A percentile compares a stretch with the other conserved stretches of the same genome.
Evolutionary conservation across 2,113 vertebrate species (phyloP).

Genomic region (Anser brachyrhynchus): DNA sequence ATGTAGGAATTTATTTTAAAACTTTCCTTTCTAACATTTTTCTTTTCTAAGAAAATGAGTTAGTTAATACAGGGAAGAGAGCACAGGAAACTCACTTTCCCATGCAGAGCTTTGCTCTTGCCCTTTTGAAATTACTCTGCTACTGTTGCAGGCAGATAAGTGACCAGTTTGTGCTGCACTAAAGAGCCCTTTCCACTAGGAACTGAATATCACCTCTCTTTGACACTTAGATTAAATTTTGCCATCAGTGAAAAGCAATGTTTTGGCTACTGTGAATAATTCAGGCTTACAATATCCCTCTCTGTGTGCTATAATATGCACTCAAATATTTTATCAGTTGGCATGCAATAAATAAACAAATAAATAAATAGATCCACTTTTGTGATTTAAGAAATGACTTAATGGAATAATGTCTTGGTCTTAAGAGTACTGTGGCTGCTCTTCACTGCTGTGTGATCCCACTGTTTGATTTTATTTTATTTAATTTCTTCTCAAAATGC

Average conservation of each 20-base stretch:
- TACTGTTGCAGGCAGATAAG: background rate
- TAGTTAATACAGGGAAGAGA: background rate
- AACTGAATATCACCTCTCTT: background rate
- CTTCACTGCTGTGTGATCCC: background rate
- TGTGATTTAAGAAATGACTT: background rate
- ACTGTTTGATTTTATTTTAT: background rate
- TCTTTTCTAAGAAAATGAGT: background rate
- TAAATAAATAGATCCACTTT: background rate
- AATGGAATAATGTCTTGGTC: background rate
- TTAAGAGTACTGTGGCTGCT: background rate
- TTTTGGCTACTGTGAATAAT: background rate
- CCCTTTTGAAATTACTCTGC: background rate
- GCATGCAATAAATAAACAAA: background rate
- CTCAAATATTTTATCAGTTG: background rate
- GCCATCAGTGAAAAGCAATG: background rate
- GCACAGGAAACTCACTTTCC: background rate
- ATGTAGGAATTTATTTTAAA: background rate
- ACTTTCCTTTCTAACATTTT: background rate
- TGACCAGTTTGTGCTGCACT: background rate
- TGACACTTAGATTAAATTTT: conserved; percentile 26
- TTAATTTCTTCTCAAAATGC: background rate
- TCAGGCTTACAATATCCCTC: background rate
- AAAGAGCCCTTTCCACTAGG: background rate
- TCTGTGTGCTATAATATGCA: background rate
- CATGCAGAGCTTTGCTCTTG: background rate